Evolutionary conservation across 2,113 vertebrate genomes (phyloP).

Genomic region (Vireo altiloquus): DNA sequence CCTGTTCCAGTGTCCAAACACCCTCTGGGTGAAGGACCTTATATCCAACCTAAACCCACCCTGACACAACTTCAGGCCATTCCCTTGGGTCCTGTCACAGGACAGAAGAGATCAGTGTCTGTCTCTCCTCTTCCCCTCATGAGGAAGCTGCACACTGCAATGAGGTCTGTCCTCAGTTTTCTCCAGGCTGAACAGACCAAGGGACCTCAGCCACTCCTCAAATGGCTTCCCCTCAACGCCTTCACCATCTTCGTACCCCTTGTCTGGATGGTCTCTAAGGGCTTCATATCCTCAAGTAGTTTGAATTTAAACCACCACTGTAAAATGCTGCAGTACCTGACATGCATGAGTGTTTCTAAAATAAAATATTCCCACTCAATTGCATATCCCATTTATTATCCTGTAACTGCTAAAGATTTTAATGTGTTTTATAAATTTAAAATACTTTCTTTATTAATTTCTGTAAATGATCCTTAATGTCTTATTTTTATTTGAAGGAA

Average conservation of each 20-base stretch:
- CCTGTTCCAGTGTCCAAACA: not conserved
- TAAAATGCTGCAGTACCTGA: not conserved
- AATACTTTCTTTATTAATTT: not conserved
- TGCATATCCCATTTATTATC: not conserved
- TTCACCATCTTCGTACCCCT: not conserved
- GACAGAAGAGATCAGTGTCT: not conserved
- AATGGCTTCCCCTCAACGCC: not conserved
- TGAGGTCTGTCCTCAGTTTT: not conserved
- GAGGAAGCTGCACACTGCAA: not conserved
- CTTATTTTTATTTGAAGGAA: not conserved
- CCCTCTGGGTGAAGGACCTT: too few relatives aligned
- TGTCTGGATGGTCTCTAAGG: not conserved
- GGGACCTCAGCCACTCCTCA: not conserved
- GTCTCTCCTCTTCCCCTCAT: not conserved
- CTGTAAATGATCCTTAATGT: not conserved
- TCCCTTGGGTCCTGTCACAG: not conserved
- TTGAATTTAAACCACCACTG: not conserved
- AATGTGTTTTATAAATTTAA: not conserved
- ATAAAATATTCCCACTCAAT: not conserved
- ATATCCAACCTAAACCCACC: not conserved
- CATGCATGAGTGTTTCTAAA: not conserved
- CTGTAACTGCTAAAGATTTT: not conserved
- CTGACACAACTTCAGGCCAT: not conserved
- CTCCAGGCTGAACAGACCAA: not conserved
- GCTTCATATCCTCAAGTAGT: not conserved